A percentile compares a stretch with the other conserved stretches of the same genome.
These are phyloP conservation scores for Otolemur crassicaudatus DNA, from an alignment of 2,797 vertebrate species.

Conservation along the genomic window DNA sequence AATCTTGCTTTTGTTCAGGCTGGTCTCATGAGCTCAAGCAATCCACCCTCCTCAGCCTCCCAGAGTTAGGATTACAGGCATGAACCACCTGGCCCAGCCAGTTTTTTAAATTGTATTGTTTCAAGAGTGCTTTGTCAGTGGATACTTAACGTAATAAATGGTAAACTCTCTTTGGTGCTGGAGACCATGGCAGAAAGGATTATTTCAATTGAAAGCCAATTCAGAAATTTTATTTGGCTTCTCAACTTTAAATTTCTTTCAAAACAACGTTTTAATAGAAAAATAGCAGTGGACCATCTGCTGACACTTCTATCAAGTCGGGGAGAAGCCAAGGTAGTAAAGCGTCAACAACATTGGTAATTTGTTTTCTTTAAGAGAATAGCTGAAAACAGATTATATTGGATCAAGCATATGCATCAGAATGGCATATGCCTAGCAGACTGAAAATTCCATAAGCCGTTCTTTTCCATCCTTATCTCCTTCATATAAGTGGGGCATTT, in stretches of 20 bases:
- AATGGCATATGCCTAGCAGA: constrained; percentile 8
- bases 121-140: not conserved
- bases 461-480: not conserved
- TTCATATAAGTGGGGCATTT: not conserved
- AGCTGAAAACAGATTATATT: constrained; percentile 52
- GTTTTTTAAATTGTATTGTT: constrained; percentile 47
- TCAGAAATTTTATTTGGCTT: constrained; percentile 68
- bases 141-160: constrained; percentile 27
- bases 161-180: constrained; percentile 24
- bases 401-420: constrained; percentile 19
- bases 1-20: too few species aligned
- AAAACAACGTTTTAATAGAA: constrained; percentile 66
- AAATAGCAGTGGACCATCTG: constrained; percentile 69
- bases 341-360: constrained; percentile 32
- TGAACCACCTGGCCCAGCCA: too few species aligned
- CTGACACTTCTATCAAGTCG: constrained; percentile 43
- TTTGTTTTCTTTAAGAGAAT: constrained; percentile 53
- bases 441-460: constrained; percentile 1
- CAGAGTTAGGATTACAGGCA: too few species aligned
- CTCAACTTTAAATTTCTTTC: constrained; percentile 64
- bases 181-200: constrained; percentile 31
- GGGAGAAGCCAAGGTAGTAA: constrained; percentile 44
- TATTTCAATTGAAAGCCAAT: constrained; percentile 56
- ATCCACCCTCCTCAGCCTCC: too few species aligned
- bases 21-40: too few species aligned